Base-by-base conservation (phyloP, 2,113 vertebrate genomes). In the Cheirogaleus medius region DNA sequence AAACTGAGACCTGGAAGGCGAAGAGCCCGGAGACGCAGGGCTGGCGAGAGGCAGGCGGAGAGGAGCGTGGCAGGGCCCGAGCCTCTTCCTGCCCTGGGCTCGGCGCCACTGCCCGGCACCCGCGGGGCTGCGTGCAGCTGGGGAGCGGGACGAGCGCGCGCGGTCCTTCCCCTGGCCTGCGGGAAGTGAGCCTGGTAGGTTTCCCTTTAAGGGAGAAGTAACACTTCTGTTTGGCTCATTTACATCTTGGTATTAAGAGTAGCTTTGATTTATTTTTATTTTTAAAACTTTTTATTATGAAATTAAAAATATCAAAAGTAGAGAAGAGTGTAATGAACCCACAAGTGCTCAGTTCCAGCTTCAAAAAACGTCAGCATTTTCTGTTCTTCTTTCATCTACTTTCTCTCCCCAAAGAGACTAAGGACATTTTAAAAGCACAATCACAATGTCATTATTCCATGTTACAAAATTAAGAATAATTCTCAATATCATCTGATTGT, bases 211-310 rank as follows among this genome's bases (percentile, higher is more conserved):
- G 1, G 20, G 39, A 47, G 10, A 94, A 58, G 39, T 44, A 60
- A 37, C 14, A 6, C 37, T 39, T 73, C 2, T 1, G 21, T 44
- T 34, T 78, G 78, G 32, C 47, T 54, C 54, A 20, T 90, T 89
- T 73, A 34, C 52, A 34, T 91, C 44, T 84, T 74, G 73, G 10
- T 60, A 68, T 18, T 49, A 85, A 77, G 1, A 87, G 56, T 34
- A 44, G 29, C 34, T 83, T 60, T 69, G 60, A 32, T 87, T 93
- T 66, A 56, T 90, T 87, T 92, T 52, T 44, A 93, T 84, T 91
- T 92, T 18, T 3, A 71, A 81, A 95, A 88, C 52, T 74, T 91
- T 95, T 89, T 60, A 39, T 77, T 88, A 39, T 34, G 3, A 14
- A n/a, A 81, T 90, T 90, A 14, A 13, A 73, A 88, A 63, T 78